Conservation (phyloP, 2,888 invertebrate species). For the Drosophila limbata region DNA sequence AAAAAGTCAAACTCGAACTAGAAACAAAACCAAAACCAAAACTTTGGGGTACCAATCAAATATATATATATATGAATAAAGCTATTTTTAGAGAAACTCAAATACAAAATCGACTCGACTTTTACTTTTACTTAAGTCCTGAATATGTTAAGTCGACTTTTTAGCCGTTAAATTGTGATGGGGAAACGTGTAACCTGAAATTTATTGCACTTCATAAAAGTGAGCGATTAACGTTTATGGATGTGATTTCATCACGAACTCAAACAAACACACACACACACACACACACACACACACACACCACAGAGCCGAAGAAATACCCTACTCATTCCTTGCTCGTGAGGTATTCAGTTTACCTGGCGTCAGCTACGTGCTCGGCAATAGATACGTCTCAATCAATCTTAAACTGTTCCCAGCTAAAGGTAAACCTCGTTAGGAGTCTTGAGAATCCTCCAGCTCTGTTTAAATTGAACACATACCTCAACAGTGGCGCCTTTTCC, state of each 20-base stretch:
- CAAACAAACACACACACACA: conserved; percentile 8
- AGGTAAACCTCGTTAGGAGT: conserved; percentile 4
- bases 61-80: conserved; percentile 64
- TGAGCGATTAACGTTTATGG: conserved; percentile 81
- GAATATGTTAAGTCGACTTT: conserved; percentile 1
- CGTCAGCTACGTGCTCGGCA: conserved; percentile 63
- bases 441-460: conserved; percentile 10
- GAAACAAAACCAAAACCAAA: conserved; percentile 42
- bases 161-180: conserved; percentile 42
- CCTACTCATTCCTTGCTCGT: background rate
- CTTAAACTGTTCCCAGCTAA: conserved; percentile 46
- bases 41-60: conserved; percentile 76
- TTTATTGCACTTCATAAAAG: conserved; percentile 81
- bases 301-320: conserved; percentile 20
- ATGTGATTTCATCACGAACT: conserved; percentile 79
- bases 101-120: conserved; percentile 30
- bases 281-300: background rate
- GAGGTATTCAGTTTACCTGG: conserved; percentile 8
- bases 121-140: background rate
- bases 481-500: conserved; percentile 1
- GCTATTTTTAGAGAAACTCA: conserved; percentile 79
- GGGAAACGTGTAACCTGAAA: conserved; percentile 58
- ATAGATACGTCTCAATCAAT: conserved; percentile 80
- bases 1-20: conserved; percentile 30
- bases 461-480: conserved; percentile 37